These are phyloP conservation scores for Hyalella azteca DNA, from an alignment of 2,888 invertebrate species.

Conservation along the genomic window DNA sequence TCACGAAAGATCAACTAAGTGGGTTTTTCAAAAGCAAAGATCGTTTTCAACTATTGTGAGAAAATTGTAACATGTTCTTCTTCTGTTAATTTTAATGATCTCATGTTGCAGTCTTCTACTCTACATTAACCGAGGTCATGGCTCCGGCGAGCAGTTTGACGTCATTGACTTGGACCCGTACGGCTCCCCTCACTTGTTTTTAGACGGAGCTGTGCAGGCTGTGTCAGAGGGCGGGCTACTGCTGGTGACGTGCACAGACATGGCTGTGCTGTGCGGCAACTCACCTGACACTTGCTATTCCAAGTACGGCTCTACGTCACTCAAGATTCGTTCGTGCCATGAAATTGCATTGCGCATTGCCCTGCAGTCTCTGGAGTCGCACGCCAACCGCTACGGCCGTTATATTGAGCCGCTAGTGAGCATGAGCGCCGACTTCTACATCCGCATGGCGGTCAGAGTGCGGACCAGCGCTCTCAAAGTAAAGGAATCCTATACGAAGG, in stretches of 20 bases:
- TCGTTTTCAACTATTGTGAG: no score
- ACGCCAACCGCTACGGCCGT: conserved; percentile 90
- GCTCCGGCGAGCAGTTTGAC: conserved; percentile 74
- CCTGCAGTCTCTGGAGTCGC: conserved; percentile 85
- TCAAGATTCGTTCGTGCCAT: conserved; percentile 87
- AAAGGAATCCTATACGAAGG: conserved; percentile 72
- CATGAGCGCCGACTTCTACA: conserved; percentile 94
- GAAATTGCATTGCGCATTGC: conserved; percentile 96
- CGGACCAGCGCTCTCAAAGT: conserved; percentile 80
- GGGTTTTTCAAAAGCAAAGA: no score
- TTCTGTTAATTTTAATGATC: background rate
- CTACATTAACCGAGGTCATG: conserved; percentile 73
- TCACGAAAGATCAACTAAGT: no score
- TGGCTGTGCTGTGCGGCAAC: conserved; percentile 93
- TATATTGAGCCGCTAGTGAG: conserved; percentile 90
- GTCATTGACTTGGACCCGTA: conserved; percentile 97
- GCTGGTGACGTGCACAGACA: conserved; percentile 95
- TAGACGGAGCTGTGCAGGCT: conserved; percentile 80
- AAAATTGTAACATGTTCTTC: background rate
- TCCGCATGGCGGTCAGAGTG: conserved; percentile 88
- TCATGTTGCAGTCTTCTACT: conserved; percentile 75
- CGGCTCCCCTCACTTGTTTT: conserved; percentile 90
- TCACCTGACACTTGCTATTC: conserved; percentile 89
- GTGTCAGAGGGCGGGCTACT: conserved; percentile 76
- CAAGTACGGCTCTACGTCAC: conserved; percentile 90